Conservation (phyloP, 1,140 invertebrate genomes). For the Tachypleus tridentatus region DNA sequence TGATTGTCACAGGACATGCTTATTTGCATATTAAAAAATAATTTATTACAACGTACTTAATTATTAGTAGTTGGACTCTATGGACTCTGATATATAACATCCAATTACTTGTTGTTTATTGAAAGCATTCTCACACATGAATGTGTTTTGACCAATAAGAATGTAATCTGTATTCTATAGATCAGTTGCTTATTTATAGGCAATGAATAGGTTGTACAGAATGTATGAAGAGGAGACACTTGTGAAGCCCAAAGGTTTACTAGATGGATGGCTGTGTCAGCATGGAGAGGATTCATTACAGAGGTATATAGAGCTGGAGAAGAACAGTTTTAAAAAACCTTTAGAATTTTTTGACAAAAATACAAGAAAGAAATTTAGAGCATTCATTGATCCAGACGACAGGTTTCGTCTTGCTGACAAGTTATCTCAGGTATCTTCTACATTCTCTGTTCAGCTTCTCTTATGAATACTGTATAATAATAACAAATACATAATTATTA, state of each 20-base stretch:
- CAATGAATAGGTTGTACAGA: conserved; percentile 1
- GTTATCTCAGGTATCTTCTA: background rate
- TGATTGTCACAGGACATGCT: too few relatives aligned
- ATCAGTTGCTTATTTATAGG: background rate
- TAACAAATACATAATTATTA: background rate
- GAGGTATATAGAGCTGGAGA: conserved; percentile 64
- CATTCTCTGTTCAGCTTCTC: too few relatives aligned
- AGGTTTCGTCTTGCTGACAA: background rate
- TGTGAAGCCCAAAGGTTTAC: background rate
- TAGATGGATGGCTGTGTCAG: background rate
- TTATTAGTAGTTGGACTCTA: too few relatives aligned
- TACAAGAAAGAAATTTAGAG: conserved; percentile 70
- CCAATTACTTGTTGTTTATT: too few relatives aligned
- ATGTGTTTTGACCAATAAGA: too few relatives aligned
- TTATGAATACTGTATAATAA: background rate
- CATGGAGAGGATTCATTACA: conserved; percentile 44
- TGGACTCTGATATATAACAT: too few relatives aligned
- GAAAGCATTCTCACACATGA: too few relatives aligned
- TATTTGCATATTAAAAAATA: too few relatives aligned
- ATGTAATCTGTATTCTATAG: too few relatives aligned
- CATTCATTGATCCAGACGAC: conserved; percentile 58
- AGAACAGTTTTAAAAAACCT: conserved; percentile 54
- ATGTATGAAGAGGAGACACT: background rate
- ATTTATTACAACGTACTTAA: too few relatives aligned
- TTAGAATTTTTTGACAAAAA: conserved; percentile 75